Evolutionary conservation across 1,140 invertebrate species (phyloP).

Genomic region (Chrysomallon squamiferum): DNA sequence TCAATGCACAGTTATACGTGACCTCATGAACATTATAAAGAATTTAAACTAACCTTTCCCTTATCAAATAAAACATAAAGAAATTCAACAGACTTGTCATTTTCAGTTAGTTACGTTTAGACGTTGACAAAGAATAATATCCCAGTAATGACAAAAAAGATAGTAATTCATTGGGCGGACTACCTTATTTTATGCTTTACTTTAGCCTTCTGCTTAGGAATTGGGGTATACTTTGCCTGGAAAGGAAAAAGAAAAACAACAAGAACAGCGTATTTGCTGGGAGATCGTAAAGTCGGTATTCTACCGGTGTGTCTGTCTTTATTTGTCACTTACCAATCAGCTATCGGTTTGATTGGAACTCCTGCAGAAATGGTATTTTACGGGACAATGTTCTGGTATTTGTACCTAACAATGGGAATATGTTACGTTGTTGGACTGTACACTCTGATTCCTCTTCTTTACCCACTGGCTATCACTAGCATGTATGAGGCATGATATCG

Average conservation of each 20-base stretch:
- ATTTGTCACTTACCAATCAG: slow-evolving; percentile 80
- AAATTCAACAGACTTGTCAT: no score
- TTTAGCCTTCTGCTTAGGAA: slow-evolving; percentile 65
- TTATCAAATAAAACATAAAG: no score
- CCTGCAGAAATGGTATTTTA: slow-evolving; percentile 80
- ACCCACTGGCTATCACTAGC: slow-evolving; percentile 51
- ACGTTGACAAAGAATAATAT: no score
- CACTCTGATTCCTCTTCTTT: slow-evolving; percentile 50
- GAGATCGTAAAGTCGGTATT: slow-evolving; percentile 77
- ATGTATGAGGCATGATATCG: slow-evolving; percentile 56
- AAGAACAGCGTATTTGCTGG: slow-evolving; percentile 77
- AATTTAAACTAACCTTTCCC: no score
- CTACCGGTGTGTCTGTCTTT: slow-evolving; percentile 51
- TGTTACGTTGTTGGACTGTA: slow-evolving; percentile 39
- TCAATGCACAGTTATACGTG: no score
- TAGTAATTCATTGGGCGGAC: slow-evolving; percentile 9
- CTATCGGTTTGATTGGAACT: slow-evolving; percentile 84
- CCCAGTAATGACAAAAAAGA: not conserved
- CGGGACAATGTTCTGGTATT: slow-evolving; percentile 31
- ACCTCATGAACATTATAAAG: no score
- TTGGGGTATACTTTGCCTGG: slow-evolving; percentile 81
- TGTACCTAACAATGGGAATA: slow-evolving; percentile 27
- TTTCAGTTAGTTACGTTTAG: no score
- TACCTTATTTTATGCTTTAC: slow-evolving; percentile 26
- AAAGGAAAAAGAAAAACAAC: slow-evolving; percentile 86